Conservation (phyloP, 2,888 invertebrate species). For the Drosophila niveifrons region DNA sequence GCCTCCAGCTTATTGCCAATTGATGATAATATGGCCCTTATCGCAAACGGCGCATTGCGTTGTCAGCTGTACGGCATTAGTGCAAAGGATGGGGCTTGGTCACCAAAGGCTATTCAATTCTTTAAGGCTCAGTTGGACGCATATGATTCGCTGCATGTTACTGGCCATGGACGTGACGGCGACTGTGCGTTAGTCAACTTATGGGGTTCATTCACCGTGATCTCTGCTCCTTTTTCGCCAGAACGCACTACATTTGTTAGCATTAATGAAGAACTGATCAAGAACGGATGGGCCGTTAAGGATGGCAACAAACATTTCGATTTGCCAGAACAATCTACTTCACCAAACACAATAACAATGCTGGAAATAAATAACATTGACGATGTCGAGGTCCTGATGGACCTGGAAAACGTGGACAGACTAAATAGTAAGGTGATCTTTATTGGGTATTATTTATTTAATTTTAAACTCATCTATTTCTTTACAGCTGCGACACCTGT, state of each 20-base stretch:
- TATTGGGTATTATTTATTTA: neutral
- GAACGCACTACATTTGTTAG: constrained; percentile 88
- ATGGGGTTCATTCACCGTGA: constrained; percentile 88
- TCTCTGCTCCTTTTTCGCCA: constrained; percentile 89
- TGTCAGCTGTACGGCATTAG: constrained; percentile 90
- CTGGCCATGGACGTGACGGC: constrained; percentile 48
- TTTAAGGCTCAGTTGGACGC: constrained; percentile 87
- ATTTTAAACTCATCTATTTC: neutral
- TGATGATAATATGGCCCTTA: constrained; percentile 85
- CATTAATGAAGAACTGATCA: constrained; percentile 88
- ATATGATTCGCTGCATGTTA: constrained; percentile 84
- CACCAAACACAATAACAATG: neutral
- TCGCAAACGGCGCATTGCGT: constrained; percentile 88
- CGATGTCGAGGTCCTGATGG: neutral
- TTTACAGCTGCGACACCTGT: neutral
- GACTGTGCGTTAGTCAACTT: constrained; percentile 86
- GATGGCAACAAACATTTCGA: neutral
- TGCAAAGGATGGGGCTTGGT: constrained; percentile 88
- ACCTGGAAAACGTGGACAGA: neutral
- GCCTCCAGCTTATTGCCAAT: constrained; percentile 86
- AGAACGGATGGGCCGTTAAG: constrained; percentile 16
- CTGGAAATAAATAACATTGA: neutral
- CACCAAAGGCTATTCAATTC: constrained; percentile 86
- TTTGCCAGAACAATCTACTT: neutral
- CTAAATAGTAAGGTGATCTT: neutral